Base-by-base conservation (phyloP, 2,888 invertebrate species). In the Luffia ferchaultella region DNA sequence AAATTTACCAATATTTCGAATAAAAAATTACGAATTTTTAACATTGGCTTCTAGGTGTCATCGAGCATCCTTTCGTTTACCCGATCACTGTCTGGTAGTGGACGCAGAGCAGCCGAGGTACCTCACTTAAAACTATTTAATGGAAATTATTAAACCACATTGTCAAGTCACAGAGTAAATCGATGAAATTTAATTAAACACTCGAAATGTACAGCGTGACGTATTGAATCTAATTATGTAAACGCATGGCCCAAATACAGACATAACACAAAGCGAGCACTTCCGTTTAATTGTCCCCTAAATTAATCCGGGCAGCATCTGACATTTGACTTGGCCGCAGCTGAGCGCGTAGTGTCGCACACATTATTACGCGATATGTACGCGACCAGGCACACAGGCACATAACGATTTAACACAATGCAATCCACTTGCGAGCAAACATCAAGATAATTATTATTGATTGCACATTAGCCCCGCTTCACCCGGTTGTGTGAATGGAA, bases 401-500 rank as follows among this genome's bases (percentile, higher is more conserved):
- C 47, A 40, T 17, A 48, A 40, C 30, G 43, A n/a, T 17, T n/a
- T n/a, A 12, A 42, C 60, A 68, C 70, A 73, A 73, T 74, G 73
- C 77, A 76, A 73, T 73, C 66, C 70, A 70, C 71, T 73, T 65
- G 71, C 69, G 68, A 63, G 70, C 76, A 75, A 77, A 78, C 76
- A 76, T 64, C 64, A 70, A 72, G 68, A 76, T 78, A 76, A 80
- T 78, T 76, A 78, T 77, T 80, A 82, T 82, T 79, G 82, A 82
- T 82, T 79, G 78, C 74, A 68, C 72, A 77, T 80, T 77, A 80
- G 68, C 62, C 60, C 57, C 54, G 57, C 18, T 17, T 16, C n/a
- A 2, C 46, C 50, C 49, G 15, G 20, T 1, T 15, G 50, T 45
- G 63, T 42, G 57, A 64, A 56, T 15, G 67, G 55, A 67, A 65